These are phyloP conservation scores for Leucopsar rothschildi DNA, from an alignment of 2,113 vertebrate species.

Conservation along the genomic window DNA sequence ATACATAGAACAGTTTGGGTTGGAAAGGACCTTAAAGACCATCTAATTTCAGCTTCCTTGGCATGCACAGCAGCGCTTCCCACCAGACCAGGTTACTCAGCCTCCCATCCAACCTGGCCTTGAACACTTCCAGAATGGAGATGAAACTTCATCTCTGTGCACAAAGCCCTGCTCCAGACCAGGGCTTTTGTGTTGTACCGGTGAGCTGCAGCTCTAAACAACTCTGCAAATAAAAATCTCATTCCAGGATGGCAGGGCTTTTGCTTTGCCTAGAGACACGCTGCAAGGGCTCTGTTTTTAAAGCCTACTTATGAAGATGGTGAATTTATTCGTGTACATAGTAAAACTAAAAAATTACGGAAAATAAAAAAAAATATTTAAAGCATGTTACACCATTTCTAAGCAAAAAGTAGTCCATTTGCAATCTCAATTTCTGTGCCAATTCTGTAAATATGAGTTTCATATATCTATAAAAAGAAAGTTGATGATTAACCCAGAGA, in stretches of 20 bases:
- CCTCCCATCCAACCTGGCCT: neutral
- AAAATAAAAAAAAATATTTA: neutral
- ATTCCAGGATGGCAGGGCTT: neutral
- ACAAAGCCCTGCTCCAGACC: neutral
- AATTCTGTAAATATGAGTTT: neutral
- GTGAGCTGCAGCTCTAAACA: neutral
- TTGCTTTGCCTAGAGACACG: rapidly evolving
- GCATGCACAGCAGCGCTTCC: neutral
- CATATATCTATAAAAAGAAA: neutral
- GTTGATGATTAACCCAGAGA: neutral
- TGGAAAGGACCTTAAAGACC: neutral
- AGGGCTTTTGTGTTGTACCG: rapidly evolving
- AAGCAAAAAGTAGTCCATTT: neutral
- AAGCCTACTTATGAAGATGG: neutral
- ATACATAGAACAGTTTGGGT: neutral
- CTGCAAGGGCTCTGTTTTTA: neutral
- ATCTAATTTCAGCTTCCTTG: neutral
- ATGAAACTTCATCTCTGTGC: neutral
- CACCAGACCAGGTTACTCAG: neutral
- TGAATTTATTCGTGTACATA: neutral
- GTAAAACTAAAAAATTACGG: neutral
- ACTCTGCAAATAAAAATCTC: neutral
- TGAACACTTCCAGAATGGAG: neutral
- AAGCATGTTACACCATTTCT: neutral
- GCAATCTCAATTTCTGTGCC: neutral